These are phyloP conservation scores for Helobdella robusta DNA, from an alignment of 2,888 invertebrate genomes.

Conservation along the genomic window DNA sequence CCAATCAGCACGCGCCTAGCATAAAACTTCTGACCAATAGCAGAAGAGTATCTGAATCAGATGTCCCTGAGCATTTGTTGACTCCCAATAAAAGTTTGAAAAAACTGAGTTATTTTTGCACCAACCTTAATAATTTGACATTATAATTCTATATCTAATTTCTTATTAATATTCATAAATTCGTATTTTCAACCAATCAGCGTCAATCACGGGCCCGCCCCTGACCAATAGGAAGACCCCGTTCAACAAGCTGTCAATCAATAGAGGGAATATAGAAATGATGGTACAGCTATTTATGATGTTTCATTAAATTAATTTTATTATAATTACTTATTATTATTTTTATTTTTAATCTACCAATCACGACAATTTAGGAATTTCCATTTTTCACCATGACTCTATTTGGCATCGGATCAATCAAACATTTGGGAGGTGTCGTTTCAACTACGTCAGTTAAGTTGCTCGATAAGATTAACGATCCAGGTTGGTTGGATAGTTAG, in stretches of 20 bases:
- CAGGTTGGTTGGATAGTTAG: too few relatives aligned
- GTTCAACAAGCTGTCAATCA: constrained; percentile 41
- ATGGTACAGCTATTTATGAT: constrained; percentile 48
- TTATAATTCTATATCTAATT: too few relatives aligned
- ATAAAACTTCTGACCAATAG: background rate
- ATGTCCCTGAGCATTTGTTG: too few relatives aligned
- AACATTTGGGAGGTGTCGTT: constrained; percentile 76
- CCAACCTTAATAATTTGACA: too few relatives aligned
- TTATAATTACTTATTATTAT: background rate
- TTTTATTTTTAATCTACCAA: background rate
- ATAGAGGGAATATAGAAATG: constrained; percentile 62
- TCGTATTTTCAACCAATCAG: too few relatives aligned
- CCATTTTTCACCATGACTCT: constrained; percentile 85
- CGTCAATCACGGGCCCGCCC: background rate
- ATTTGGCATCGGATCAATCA: constrained; percentile 77
- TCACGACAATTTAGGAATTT: constrained; percentile 59
- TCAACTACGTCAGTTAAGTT: constrained; percentile 74
- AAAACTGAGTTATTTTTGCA: too few relatives aligned
- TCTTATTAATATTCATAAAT: too few relatives aligned
- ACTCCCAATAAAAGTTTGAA: too few relatives aligned
- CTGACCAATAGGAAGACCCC: constrained; percentile 47
- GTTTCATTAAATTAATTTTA: background rate
- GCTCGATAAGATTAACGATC: constrained; percentile 68
- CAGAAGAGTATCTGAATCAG: constrained; percentile 32
- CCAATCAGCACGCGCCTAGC: background rate